Evolutionary conservation across 2,797 vertebrate genomes (phyloP).

Genomic region (Danionella dracula): DNA sequence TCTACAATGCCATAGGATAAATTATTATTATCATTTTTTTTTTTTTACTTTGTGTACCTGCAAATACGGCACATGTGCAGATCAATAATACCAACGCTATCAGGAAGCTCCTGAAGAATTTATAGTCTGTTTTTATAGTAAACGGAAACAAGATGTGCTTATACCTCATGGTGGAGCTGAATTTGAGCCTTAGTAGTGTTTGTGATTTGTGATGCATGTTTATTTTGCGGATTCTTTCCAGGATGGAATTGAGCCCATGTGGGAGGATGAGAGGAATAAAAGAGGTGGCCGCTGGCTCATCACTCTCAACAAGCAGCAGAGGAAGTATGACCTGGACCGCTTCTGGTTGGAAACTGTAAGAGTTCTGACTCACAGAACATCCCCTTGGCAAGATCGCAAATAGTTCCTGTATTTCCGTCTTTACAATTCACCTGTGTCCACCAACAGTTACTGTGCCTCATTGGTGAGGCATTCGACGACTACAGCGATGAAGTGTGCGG

Average conservation of each 20-base stretch:
- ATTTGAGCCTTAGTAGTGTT: too few species aligned
- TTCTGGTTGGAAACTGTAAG: slow-evolving; percentile 98
- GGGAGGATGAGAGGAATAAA: slow-evolving; percentile 98
- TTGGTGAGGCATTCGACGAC: slow-evolving; percentile 97
- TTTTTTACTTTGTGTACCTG: too few species aligned
- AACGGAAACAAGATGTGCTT: too few species aligned
- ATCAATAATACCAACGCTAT: too few species aligned
- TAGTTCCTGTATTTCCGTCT: background rate
- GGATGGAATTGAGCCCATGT: slow-evolving; percentile 89
- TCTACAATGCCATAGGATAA: too few species aligned
- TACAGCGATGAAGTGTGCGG: slow-evolving; percentile 94
- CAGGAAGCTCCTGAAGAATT: too few species aligned
- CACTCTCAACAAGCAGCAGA: slow-evolving; percentile 95
- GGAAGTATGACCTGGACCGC: slow-evolving; percentile 92
- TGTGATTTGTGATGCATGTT: too few species aligned
- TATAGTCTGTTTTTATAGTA: too few species aligned
- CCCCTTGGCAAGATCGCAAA: slow-evolving; percentile 1
- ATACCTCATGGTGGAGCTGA: too few species aligned
- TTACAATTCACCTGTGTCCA: slow-evolving; percentile 8
- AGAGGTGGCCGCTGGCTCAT: slow-evolving; percentile 94
- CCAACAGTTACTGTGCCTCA: slow-evolving; percentile 91
- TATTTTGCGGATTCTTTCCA: slow-evolving; percentile 2
- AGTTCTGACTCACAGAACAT: slow-evolving; percentile 31
- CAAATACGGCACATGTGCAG: too few species aligned
- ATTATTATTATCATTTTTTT: too few species aligned